A percentile compares a stretch with the other conserved stretches of the same genome.
These are phyloP conservation scores for Merodon equestris DNA, from an alignment of 2,888 invertebrate genomes.

Conservation along the genomic window DNA sequence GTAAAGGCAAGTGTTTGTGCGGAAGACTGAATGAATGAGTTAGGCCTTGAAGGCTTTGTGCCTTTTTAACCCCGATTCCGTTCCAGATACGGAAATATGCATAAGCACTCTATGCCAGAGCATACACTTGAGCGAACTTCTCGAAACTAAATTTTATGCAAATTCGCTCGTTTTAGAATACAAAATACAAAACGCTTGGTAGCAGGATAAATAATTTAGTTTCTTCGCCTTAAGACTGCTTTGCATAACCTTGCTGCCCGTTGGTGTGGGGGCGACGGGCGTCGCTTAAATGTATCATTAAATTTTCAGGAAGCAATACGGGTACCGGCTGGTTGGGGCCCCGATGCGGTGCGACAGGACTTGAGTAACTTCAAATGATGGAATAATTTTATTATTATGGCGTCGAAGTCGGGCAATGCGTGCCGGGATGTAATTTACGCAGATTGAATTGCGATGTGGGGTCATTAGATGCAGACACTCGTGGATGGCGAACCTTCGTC, in stretches of 20 bases:
- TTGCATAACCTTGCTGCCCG: not conserved
- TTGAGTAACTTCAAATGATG: constrained; percentile 43
- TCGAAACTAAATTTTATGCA: constrained; percentile 46
- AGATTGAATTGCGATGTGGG: constrained; percentile 36
- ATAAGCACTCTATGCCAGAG: constrained; percentile 30
- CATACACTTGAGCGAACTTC: constrained; percentile 34
- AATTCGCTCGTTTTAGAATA: constrained; percentile 43
- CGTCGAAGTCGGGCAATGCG: constrained; percentile 16
- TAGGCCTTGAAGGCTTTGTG: constrained; percentile 4
- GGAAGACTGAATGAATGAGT: too few relatives aligned
- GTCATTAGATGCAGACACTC: constrained; percentile 54
- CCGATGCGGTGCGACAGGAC: not conserved
- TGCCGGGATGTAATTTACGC: constrained; percentile 12
- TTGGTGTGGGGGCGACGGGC: too few relatives aligned
- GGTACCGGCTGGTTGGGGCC: not conserved
- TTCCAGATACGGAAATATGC: constrained; percentile 25
- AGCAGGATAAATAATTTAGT: constrained; percentile 60
- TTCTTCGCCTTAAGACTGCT: constrained; percentile 28
- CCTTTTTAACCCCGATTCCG: constrained; percentile 29
- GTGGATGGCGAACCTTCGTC: constrained; percentile 2
- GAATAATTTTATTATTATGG: constrained; percentile 60
- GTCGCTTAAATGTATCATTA: constrained; percentile 62
- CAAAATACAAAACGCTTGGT: constrained; percentile 52
- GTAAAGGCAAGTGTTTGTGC: too few relatives aligned
- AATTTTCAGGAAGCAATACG: constrained; percentile 55